Conservation (phyloP, 2,888 invertebrate genomes). For the Nudaria mundana region DNA sequence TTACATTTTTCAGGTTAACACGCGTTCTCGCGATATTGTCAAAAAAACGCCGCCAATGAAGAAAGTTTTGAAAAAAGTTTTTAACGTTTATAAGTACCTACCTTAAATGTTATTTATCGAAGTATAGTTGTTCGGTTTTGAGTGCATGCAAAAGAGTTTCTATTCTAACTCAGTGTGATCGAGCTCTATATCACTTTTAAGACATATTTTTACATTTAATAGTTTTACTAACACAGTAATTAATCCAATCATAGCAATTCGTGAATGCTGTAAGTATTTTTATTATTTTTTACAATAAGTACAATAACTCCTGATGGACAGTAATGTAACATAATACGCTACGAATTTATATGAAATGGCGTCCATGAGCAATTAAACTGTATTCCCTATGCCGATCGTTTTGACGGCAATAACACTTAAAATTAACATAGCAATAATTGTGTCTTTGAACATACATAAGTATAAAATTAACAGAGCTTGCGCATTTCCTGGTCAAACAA, state of each 20-base stretch:
- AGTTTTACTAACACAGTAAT: background rate
- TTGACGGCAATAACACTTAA: too few relatives aligned
- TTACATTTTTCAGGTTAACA: constrained; percentile 3
- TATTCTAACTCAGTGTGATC: background rate
- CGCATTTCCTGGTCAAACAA: too few relatives aligned
- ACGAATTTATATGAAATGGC: too few relatives aligned
- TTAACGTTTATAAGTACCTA: constrained; percentile 5
- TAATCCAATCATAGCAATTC: background rate
- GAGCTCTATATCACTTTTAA: background rate
- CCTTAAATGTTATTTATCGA: background rate
- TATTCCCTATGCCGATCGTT: too few relatives aligned
- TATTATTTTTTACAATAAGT: background rate
- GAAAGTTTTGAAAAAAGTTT: constrained; percentile 3
- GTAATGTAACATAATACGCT: too few relatives aligned
- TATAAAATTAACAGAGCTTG: too few relatives aligned
- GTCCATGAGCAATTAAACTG: too few relatives aligned
- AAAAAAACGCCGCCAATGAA: background rate
- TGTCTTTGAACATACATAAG: too few relatives aligned
- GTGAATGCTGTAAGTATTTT: background rate
- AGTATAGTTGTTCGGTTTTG: background rate
- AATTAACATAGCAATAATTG: too few relatives aligned
- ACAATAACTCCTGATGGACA: background rate
- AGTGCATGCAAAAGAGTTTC: too few relatives aligned
- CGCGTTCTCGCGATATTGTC: constrained; percentile 1
- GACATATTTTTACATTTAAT: background rate